These are phyloP conservation scores for Perccottus glenii DNA, from an alignment of 2,113 vertebrate genomes.

Conservation along the genomic window DNA sequence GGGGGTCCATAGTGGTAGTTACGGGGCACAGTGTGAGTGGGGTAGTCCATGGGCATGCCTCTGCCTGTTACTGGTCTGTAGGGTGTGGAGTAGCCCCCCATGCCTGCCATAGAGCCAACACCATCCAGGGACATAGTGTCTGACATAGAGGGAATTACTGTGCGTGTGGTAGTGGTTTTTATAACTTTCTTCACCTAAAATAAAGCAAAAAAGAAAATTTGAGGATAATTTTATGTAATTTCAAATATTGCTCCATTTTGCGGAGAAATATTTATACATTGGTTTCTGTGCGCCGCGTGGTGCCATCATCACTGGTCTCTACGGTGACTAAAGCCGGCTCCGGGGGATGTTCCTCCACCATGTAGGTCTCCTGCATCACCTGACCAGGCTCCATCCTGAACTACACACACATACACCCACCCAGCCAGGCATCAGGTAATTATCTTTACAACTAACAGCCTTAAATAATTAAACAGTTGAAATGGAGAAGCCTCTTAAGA, in stretches of 20 bases:
- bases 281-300: conserved; percentile 90
- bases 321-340: conserved; percentile 86
- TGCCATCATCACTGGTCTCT: conserved; percentile 89
- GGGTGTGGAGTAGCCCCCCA: conserved; percentile 82
- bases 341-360: conserved; percentile 87
- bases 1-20: conserved; percentile 92
- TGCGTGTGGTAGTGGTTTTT: conserved; percentile 90
- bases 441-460: not conserved
- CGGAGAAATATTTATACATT: conserved; percentile 31
- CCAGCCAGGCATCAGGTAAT: not conserved
- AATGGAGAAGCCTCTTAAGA: not conserved
- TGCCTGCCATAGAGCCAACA: conserved; percentile 73
- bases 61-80: conserved; percentile 80
- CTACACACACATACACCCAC: conserved; percentile 50
- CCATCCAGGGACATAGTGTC: conserved; percentile 83
- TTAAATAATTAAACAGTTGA: not conserved
- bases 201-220: not conserved
- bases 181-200: conserved; percentile 92
- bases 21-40: conserved; percentile 89
- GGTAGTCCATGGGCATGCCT: conserved; percentile 79
- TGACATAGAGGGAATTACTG: conserved; percentile 82
- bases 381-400: conserved; percentile 93
- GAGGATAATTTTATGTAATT: too few relatives aligned
- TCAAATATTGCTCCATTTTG: too few relatives aligned
- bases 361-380: conserved; percentile 87